These are phyloP conservation scores for Poecilia latipinna DNA, from an alignment of 2,113 vertebrate species.

Conservation along the genomic window DNA sequence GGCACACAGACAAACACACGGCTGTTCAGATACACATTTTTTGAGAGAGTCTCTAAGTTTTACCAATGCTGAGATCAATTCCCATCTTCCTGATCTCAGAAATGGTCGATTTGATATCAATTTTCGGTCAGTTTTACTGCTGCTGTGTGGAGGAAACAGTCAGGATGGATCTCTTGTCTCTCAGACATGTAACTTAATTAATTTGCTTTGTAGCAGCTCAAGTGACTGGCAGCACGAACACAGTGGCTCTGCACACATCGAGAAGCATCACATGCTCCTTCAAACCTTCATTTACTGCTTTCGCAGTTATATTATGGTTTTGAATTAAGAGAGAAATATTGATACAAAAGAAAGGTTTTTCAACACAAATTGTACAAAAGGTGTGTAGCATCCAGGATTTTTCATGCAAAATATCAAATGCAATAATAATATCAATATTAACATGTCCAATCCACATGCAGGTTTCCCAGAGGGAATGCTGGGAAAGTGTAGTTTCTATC, in stretches of 20 bases:
- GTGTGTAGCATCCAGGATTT: background rate
- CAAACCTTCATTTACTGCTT: background rate
- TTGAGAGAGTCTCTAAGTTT: conserved; percentile 4
- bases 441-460: background rate
- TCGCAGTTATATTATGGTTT: background rate
- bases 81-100: conserved; percentile 4
- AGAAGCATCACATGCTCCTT: background rate
- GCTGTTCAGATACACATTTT: background rate
- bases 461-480: too few species aligned
- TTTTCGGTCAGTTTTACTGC: conserved; percentile 52
- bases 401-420: background rate
- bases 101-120: conserved; percentile 38
- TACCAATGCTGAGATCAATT: conserved; percentile 4
- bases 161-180: conserved; percentile 50
- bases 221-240: conserved; percentile 52
- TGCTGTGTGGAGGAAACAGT: conserved; percentile 45
- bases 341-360: background rate
- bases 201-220: conserved; percentile 50
- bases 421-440: background rate
- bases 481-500: background rate
- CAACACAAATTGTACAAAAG: background rate
- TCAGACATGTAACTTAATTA: conserved; percentile 68
- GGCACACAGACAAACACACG: background rate
- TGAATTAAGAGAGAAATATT: background rate
- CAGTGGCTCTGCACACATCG: conserved; percentile 16